Evolutionary conservation across 1,140 invertebrate genomes (phyloP).

Genomic region (Rhopalosiphum maidis): DNA sequence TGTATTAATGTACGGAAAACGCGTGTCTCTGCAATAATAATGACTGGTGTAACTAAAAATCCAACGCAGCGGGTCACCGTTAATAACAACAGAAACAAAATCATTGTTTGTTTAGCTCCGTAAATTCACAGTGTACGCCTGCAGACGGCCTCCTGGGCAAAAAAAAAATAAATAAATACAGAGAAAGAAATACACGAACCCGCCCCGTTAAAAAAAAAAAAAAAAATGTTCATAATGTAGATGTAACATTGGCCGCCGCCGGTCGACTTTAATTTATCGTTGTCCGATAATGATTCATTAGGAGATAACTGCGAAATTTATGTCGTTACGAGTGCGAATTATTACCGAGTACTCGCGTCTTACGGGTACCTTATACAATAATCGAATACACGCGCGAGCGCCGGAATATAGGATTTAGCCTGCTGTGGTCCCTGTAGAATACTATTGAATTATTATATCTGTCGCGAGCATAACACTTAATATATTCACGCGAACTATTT

Average conservation of each 20-base stretch:
- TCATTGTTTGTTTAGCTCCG: conserved; percentile 49
- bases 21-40: conserved; percentile 46
- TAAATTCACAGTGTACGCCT: neutral
- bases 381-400: neutral
- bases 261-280: conserved; percentile 16
- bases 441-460: neutral
- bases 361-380: neutral
- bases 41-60: conserved; percentile 56
- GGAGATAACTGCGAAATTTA: neutral
- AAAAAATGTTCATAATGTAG: neutral
- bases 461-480: no score
- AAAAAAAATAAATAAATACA: conserved; percentile 1
- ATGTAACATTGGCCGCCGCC: neutral
- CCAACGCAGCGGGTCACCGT: conserved; percentile 51
- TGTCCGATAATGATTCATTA: neutral
- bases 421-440: neutral
- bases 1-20: conserved; percentile 23
- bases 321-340: neutral
- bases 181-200: neutral
- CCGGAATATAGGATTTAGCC: no score
- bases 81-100: conserved; percentile 55
- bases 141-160: neutral
- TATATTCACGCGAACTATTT: no score
- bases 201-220: conserved; percentile 1
- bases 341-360: neutral